Evolutionary conservation across 2,888 invertebrate species (phyloP), one percentile per base, ranked within the genome.

Genomic region (Eupsilia transversa): DNA sequence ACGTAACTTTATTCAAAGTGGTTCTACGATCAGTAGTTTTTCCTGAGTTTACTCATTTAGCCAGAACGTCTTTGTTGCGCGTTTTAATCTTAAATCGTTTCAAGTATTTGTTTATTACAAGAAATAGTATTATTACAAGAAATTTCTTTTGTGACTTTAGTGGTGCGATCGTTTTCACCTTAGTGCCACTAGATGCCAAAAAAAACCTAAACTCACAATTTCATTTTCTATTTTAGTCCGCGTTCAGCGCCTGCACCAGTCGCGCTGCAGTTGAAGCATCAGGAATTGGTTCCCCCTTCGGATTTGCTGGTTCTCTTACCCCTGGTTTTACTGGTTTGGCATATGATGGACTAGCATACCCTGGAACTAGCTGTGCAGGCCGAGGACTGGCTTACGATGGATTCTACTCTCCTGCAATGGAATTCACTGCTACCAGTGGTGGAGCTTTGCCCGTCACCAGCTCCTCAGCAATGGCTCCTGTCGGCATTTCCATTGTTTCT

Each of bases 401-500:
- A 64, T 23, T 69, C 52, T 56, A 30, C 30, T 43, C 65, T 10
- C 46, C 67, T 1, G 27, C 61, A n/a, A 30, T 82, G 23, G 77
- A 82, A 49, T 63, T 71, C 67, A 78, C 52, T 17, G 59, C 78
- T 27, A 80, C 74, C 38, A 79, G 68, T 65, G 84, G 79, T 2
- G 84, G 86, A 6, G 70, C 67, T 46, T 60, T 87, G 9, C 64
- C 79, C 10, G 77, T 87, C 33, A 49, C 46, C 49, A 74, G 74
- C 57, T 17, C 33, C 7, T 74, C 74, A 9, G 12, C 38, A 12
- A n/a, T 65, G 6, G 64, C 75, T 35, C 75, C 75, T 27, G 35
- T 60, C 2, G 86, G 86, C 33, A 56, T 86, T 52, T 77, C 79
- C 27, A 63, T 86, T 0, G 52, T n/a, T 5, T 85, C 86, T 20